Conservation (phyloP, 2,113 vertebrate species). For the Dendrocopos noguchii region DNA sequence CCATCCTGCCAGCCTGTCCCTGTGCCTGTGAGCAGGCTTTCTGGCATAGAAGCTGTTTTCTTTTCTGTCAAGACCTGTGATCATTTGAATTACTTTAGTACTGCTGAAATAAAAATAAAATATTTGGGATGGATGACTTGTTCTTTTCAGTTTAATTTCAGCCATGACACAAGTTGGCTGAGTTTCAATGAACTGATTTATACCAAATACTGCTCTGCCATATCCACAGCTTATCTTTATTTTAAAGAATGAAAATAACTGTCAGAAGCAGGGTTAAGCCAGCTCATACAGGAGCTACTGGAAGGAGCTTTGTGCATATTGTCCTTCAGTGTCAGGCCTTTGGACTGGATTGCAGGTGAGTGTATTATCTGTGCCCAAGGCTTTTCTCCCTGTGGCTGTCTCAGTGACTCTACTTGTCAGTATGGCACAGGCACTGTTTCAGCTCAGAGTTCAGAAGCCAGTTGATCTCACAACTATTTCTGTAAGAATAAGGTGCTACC, state of each 20-base stretch:
- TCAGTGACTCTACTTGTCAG: neutral
- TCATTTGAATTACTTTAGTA: slow-evolving; percentile 4
- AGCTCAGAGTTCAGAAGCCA: neutral
- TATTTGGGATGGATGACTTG: neutral
- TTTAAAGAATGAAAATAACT: neutral
- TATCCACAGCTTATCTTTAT: neutral
- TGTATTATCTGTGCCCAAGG: neutral
- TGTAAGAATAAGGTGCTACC: neutral
- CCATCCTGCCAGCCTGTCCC: neutral
- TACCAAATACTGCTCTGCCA: neutral
- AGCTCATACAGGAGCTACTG: neutral
- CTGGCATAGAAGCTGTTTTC: neutral
- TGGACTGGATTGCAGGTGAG: neutral
- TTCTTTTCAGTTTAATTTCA: slow-evolving; percentile 19
- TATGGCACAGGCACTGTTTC: accelerated
- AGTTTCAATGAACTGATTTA: slow-evolving; percentile 20
- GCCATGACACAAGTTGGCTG: neutral
- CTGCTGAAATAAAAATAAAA: slow-evolving; percentile 31
- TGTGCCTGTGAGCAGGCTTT: neutral
- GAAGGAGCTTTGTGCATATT: neutral
- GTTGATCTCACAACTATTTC: neutral
- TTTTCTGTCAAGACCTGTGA: neutral
- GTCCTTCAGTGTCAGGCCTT: neutral
- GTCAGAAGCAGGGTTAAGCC: neutral
- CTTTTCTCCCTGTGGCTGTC: neutral